Evolutionary conservation across 2,888 invertebrate genomes (phyloP).

Genomic region (Andrena haemorrhoa): DNA sequence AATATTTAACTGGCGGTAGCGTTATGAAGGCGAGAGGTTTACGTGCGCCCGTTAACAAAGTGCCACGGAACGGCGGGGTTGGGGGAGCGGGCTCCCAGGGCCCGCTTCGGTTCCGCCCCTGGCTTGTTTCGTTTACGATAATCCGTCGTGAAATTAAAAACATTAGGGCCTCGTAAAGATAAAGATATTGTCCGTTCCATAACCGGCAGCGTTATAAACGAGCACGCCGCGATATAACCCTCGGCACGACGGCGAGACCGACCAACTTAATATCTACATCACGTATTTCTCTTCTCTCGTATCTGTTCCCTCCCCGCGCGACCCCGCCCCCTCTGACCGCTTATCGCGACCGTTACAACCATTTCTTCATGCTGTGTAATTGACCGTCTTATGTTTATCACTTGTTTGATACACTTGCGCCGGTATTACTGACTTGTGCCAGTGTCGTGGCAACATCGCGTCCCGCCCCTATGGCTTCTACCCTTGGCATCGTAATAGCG

Average conservation of each 20-base stretch:
- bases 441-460: neutral
- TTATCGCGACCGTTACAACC: constrained; percentile 34
- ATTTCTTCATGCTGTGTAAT: constrained; percentile 57
- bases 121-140: constrained; percentile 75
- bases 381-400: constrained; percentile 64
- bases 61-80: constrained; percentile 51
- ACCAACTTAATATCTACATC: constrained; percentile 67
- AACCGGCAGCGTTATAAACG: constrained; percentile 61
- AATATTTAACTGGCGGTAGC: constrained; percentile 68
- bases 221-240: constrained; percentile 56
- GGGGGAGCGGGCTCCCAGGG: neutral
- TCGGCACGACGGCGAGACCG: constrained; percentile 35
- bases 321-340: neutral
- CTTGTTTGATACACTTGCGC: constrained; percentile 18
- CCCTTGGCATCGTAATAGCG: neutral
- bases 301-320: constrained; percentile 21
- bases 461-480: neutral
- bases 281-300: constrained; percentile 63
- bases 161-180: constrained; percentile 80
- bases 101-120: constrained; percentile 34
- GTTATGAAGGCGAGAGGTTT: constrained; percentile 54
- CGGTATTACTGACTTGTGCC: neutral
- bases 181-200: constrained; percentile 74
- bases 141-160: constrained; percentile 80
- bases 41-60: constrained; percentile 71